These are phyloP conservation scores for Falco punctatus DNA, from an alignment of 2,113 vertebrate species.

Conservation along the genomic window DNA sequence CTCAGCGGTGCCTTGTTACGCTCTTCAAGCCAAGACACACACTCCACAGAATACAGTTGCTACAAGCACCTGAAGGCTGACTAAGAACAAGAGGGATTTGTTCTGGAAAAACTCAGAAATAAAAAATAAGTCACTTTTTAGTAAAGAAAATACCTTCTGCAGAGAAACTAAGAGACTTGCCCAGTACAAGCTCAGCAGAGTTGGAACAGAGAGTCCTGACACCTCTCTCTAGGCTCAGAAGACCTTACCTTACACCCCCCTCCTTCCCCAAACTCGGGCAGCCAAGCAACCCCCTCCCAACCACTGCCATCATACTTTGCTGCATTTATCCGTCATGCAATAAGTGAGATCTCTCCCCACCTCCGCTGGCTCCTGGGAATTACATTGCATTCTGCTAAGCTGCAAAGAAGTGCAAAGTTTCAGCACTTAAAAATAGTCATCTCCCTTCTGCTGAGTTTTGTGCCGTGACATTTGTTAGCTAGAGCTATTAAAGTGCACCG, in stretches of 20 bases:
- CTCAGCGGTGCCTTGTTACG: neutral
- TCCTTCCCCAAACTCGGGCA: neutral
- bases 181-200: neutral
- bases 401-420: slow-evolving; percentile 2
- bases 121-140: neutral
- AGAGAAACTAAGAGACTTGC: neutral
- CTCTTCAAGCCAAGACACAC: neutral
- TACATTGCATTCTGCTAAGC: neutral
- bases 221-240: neutral
- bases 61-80: neutral
- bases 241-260: neutral
- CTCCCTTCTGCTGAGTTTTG: neutral
- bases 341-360: neutral
- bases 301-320: neutral
- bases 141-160: neutral
- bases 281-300: neutral
- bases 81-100: neutral
- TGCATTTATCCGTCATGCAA: neutral
- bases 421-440: neutral
- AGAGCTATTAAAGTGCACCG: neutral
- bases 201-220: neutral
- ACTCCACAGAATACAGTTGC: neutral
- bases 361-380: neutral
- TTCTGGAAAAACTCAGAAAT: neutral
- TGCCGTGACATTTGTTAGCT: neutral